Base-by-base conservation (phyloP, 37 sponge, comb jelly and placozoan species). In the Haliclona indistincta region DNA sequence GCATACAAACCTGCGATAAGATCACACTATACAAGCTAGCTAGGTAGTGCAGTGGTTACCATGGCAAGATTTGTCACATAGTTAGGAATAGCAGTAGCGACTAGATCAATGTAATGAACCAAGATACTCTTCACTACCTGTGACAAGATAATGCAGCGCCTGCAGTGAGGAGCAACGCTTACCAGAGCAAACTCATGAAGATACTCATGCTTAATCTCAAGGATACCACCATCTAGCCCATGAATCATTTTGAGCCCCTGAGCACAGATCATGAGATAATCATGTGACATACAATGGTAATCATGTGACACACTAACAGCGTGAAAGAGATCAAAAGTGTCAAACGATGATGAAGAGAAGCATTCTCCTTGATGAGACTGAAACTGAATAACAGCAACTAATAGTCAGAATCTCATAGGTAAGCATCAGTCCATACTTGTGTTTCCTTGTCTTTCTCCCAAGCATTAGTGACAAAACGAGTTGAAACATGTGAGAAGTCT, bases 381-480 rank as follows among this genome's bases (percentile, higher is more conserved):
- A 61, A 75, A 75, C 75, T 75, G 45, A 19, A 1, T 38, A 6
- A 56, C 5, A n/a, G n/a, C n/a, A n/a, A n/a, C n/a, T n/a, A n/a
- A n/a, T n/a, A n/a, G n/a, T n/a, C n/a, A n/a, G n/a, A n/a, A n/a
- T n/a, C n/a, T n/a, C n/a, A n/a, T n/a, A n/a, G n/a, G n/a, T n/a
- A n/a, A n/a, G n/a, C n/a, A n/a, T n/a, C n/a, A n/a, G n/a, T n/a
- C n/a, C n/a, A n/a, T n/a, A n/a, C n/a, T n/a, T 65, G 34, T 15
- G 23, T 39, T 25, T 45, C 43, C 22, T 79, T 88, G 78, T 93
- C 93, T 33, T 68, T 73, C 23, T 87, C 82, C 81, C 85, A 83
- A 19, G 84, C 79, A 76, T 88, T 88, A 68, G 79, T 64, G n/a
- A 93, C 74, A 45, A 84, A 88, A 4, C 28, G 47, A 49, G 77